Percentiles rank a stretch among this genome's conserved stretches.
These are phyloP conservation scores for Drosophila chauvacae DNA, from an alignment of 1,140 invertebrate species.

Conservation along the genomic window DNA sequence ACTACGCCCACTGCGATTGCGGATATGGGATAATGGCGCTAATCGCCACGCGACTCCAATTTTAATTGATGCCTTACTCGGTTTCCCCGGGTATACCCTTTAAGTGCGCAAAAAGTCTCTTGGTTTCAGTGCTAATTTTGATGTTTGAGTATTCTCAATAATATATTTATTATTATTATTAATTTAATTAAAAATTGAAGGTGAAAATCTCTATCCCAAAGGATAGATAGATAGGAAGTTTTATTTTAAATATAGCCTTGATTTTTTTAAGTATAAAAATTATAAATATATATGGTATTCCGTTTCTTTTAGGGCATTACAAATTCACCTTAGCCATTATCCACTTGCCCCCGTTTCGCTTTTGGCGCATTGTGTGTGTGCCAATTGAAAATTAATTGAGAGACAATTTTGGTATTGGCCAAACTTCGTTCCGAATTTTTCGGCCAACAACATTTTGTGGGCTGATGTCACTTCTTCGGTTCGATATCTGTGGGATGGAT, in stretches of 20 bases:
- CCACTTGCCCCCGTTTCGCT: constrained; percentile 23
- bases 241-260: neutral
- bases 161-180: too few relatives aligned
- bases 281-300: too few relatives aligned
- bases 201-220: neutral
- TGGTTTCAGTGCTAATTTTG: neutral
- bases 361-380: constrained; percentile 57
- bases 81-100: constrained; percentile 12
- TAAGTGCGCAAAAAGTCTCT: neutral
- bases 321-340: constrained; percentile 5
- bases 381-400: constrained; percentile 73
- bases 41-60: constrained; percentile 72
- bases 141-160: too few relatives aligned
- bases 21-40: constrained; percentile 68
- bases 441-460: constrained; percentile 49
- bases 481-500: constrained; percentile 24
- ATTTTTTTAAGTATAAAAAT: neutral
- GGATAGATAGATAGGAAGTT: too few relatives aligned
- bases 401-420: constrained; percentile 59
- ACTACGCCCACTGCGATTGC: constrained; percentile 43
- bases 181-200: neutral
- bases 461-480: constrained; percentile 63
- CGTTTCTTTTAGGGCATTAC: constrained; percentile 22
- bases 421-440: constrained; percentile 32
- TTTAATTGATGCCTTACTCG: constrained; percentile 51